Base-by-base conservation (phyloP, 2,888 invertebrate genomes). In the Rhingia campestris region DNA sequence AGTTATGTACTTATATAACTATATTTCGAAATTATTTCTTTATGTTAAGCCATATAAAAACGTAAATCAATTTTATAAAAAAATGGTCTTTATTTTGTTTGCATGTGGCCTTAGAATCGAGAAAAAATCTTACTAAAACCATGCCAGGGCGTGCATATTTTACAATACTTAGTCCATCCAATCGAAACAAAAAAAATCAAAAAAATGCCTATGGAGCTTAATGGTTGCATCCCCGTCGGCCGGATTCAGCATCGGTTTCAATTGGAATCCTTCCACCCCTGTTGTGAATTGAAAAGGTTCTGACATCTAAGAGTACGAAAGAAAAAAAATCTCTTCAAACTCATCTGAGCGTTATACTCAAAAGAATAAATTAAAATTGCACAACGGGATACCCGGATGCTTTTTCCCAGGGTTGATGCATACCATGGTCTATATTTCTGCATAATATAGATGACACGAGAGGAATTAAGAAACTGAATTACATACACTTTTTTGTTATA, bases 351-450 rank as follows among this genome's bases (percentile, higher is more conserved):
- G 30, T 61, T 43, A n/a, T 32, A 54, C 64, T 73, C 39, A 73
- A 56, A 64, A 73, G 63, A 73, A 54, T 64, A 37, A 73, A 73
- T 64, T 66, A 66, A 67, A 75, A 75, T 58, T 43, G 43, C 75
- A 47, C 73, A 64, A 51, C 54, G 45, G 73, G 54, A 30, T 32
- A 39, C 14, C 73, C 39, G 49, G 4, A 45, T 45, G 10, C 37
- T 53, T 14, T 30, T 54, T 41, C 45, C 53, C 61, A 54, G 37
- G 45, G 37, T 32, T 59, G 35, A 63, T 35, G 43, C 12, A 12
- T 45, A 12, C 12, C 6, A 12, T 45, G 43, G 6, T 45, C 43
- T 22, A 47, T 47, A 32, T 69, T 69, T 72, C 43, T 53, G 37
- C 41, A 61, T 61, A 53, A 51, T 35, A 43, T 59, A 51, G 43